Evolutionary conservation across 2,113 vertebrate genomes (phyloP).

Genomic region (Eretmochelys imbricata): DNA sequence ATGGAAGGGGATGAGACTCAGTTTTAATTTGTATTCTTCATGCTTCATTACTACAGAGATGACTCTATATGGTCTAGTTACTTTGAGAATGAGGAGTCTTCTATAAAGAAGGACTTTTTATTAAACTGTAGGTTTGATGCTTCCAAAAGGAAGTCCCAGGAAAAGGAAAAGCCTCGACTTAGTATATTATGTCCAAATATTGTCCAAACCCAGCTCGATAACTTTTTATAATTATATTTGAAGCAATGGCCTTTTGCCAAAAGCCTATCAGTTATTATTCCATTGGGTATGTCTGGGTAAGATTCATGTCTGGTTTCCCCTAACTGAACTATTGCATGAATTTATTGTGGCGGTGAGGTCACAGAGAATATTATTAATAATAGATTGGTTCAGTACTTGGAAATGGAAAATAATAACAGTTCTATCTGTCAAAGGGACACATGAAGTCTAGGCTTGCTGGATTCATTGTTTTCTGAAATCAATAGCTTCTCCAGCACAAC

Average conservation of each 20-base stretch:
- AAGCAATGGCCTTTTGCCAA: slow-evolving; percentile 34
- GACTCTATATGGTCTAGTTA: not conserved
- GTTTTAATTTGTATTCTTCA: not conserved
- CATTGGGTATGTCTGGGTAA: not conserved
- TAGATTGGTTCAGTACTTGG: slow-evolving; percentile 20
- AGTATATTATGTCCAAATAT: not conserved
- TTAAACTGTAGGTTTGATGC: slow-evolving; percentile 3
- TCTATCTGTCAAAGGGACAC: slow-evolving; percentile 31
- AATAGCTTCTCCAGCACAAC: not conserved
- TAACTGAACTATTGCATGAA: slow-evolving; percentile 44
- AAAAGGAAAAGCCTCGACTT: slow-evolving; percentile 16
- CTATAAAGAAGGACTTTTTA: slow-evolving; percentile 17
- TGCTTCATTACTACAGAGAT: not conserved
- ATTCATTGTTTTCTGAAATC: slow-evolving; percentile 47
- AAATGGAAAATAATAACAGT: slow-evolving; percentile 17
- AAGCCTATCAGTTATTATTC: slow-evolving; percentile 22
- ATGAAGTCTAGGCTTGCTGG: slow-evolving; percentile 7
- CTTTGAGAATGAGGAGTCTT: not conserved
- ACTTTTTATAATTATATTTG: slow-evolving; percentile 14
- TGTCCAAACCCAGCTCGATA: not conserved
- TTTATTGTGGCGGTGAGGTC: slow-evolving; percentile 55
- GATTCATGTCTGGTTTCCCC: slow-evolving; percentile 4
- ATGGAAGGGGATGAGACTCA: not conserved
- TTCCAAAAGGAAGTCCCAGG: not conserved
- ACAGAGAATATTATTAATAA: slow-evolving; percentile 61